Evolutionary conservation across 2,888 invertebrate species (phyloP).

Genomic region (Furcula furcula): DNA sequence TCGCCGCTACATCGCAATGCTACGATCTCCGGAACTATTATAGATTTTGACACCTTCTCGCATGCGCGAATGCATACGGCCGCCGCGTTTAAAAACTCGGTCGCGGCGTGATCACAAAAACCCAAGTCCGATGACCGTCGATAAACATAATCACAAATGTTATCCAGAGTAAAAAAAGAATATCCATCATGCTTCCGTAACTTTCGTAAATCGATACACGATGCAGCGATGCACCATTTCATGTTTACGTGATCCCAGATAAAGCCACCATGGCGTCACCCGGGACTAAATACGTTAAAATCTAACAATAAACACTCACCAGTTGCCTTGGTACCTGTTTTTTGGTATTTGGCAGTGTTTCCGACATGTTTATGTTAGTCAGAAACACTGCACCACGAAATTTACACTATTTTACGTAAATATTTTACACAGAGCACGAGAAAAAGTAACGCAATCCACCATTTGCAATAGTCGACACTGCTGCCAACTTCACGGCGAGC

Average conservation of each 20-base stretch:
- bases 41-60: constrained; percentile 80
- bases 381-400: constrained; percentile 79
- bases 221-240: constrained; percentile 82
- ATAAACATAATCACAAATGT: constrained; percentile 45
- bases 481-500: constrained; percentile 68
- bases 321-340: constrained; percentile 83
- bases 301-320: constrained; percentile 82
- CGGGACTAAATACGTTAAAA: constrained; percentile 81
- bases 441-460: constrained; percentile 82
- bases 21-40: constrained; percentile 71
- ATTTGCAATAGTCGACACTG: constrained; percentile 80
- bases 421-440: constrained; percentile 82
- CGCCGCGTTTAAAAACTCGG: constrained; percentile 78
- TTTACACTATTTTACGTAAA: constrained; percentile 82
- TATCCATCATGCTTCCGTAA: constrained; percentile 45
- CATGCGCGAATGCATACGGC: constrained; percentile 80
- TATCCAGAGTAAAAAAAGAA: constrained; percentile 36
- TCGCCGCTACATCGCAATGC: constrained; percentile 55
- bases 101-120: constrained; percentile 74
- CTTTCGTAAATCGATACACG: constrained; percentile 77
- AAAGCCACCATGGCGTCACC: constrained; percentile 85
- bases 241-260: constrained; percentile 85
- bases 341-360: constrained; percentile 81
- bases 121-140: constrained; percentile 66
- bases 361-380: constrained; percentile 80